These are phyloP conservation scores for Troides helena DNA, from an alignment of 2,888 invertebrate species.

Conservation along the genomic window DNA sequence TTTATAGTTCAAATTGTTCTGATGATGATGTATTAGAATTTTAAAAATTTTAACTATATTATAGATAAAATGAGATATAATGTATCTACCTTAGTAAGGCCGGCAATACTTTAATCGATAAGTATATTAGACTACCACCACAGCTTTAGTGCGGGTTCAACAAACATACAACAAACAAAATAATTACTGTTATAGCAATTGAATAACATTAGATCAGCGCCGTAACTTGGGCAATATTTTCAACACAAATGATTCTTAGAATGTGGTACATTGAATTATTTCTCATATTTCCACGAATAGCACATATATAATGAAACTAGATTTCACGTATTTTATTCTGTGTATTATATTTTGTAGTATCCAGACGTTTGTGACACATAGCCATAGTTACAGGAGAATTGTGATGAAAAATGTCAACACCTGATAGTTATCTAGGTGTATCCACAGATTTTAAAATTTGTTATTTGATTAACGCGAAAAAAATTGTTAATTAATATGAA, in stretches of 20 bases:
- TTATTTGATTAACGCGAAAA: no score
- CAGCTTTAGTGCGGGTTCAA: neutral
- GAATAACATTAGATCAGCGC: neutral
- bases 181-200: neutral
- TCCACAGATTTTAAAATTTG: no score
- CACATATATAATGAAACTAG: no score
- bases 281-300: no score
- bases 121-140: neutral
- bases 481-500: no score
- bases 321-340: no score
- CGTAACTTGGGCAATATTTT: neutral
- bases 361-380: neutral
- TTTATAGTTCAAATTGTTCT: no score
- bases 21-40: no score
- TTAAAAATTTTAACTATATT: no score
- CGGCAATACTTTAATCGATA: neutral
- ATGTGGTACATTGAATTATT: neutral
- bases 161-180: neutral
- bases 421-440: no score
- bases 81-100: neutral
- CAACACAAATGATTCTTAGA: neutral
- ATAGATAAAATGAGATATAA: no score
- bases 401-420: neutral
- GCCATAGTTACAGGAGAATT: neutral
- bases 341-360: neutral